phyloP scores from a whole-genome alignment of 2,113 vertebrate species.

The Pangasianodon hypophthalmus region DNA sequence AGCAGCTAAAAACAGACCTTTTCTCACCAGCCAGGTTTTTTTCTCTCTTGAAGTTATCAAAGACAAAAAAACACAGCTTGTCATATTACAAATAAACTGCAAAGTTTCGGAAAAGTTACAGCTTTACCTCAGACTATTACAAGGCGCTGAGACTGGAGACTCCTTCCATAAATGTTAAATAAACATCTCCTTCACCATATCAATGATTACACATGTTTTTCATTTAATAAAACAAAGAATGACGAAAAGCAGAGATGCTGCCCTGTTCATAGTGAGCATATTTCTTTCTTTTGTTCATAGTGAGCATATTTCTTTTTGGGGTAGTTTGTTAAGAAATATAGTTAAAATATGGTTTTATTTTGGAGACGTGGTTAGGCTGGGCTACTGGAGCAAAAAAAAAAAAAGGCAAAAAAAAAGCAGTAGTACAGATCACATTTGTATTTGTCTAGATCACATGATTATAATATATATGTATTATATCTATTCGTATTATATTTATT shows the following conservation, averaged over 20 bases:
- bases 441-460: not conserved
- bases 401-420: too few species aligned
- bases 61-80: not conserved
- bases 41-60: not conserved
- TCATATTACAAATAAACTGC: not conserved
- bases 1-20: not conserved
- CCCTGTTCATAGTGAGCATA: not conserved
- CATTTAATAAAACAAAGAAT: not conserved
- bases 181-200: not conserved
- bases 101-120: not conserved
- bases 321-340: not conserved
- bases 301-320: not conserved
- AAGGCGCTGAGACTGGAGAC: not conserved
- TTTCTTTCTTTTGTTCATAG: not conserved
- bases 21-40: not conserved
- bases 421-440: not conserved
- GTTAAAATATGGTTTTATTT: not conserved
- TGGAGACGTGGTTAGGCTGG: not conserved
- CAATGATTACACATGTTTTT: not conserved
- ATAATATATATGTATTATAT: not conserved
- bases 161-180: not conserved
- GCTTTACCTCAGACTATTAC: not conserved
- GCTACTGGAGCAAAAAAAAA: not conserved
- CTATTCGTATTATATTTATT: not conserved
- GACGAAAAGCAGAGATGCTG: not conserved